Evolutionary conservation across 2,797 vertebrate species (phyloP), one percentile per base, ranked within the genome.

Genomic region (Hirundo rustica): DNA sequence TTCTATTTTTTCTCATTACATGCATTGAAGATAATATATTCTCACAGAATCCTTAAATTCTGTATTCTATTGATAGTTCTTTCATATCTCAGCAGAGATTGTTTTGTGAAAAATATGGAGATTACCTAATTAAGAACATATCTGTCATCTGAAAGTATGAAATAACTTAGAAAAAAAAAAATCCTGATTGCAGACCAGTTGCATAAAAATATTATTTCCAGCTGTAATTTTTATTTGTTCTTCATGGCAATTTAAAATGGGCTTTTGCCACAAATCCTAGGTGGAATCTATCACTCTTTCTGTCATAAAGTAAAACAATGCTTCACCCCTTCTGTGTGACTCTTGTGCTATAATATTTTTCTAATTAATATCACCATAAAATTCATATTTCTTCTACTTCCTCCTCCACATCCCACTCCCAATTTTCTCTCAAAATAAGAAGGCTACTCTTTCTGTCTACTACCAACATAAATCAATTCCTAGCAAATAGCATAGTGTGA

Each of bases 391-490:
- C 85, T 95, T 94, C 55, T 82, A 78, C 94, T 96, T 80, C 70
- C 36, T 91, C 42, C 77, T 83, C 74, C 96, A 93, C 83, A 88
- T 85, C 80, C 72, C 68, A 94, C 77, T 96, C 68, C 75, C 88
- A 94, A 76, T 95, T 96, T 96, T 96, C 85, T 85, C 90, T 95
- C 82, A 87, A 70, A 97, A 96, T 93, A 96, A 93, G 94, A 78
- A 76, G 51, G 81, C 38, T 88, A 92, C 79, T 22, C 4, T 94
- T 96, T 94, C 93, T 96, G 80, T 96, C 92, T 90, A 47, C 87
- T 84, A 92, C 53, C 74, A 94, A 74, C 72, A 97, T 93, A 97
- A 97, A 97, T 97, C 95, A 97, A 96, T 97, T 95, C 71, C 89
- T 66, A 97, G 87, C 88, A 91, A 96, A 97, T 93, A 96, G 85